phyloP scores from a whole-genome alignment of 2,113 vertebrate species.

The Bucco capensis region DNA sequence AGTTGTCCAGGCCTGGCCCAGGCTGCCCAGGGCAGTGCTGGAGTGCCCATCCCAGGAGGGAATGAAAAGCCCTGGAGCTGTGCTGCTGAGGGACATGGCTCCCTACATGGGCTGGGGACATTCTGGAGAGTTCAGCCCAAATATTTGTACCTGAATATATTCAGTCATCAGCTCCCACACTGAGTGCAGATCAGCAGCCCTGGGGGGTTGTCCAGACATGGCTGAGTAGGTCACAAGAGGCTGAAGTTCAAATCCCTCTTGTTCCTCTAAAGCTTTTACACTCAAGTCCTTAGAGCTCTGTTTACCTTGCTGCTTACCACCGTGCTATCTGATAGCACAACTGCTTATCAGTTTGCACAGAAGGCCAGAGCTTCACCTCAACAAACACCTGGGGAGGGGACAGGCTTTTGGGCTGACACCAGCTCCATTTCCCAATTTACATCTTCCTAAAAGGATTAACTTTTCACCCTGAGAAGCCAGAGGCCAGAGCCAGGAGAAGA shows the following conservation, averaged over 20 bases:
- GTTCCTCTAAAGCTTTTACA: not conserved
- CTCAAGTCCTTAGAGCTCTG: not conserved
- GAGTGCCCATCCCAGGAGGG: too few species aligned
- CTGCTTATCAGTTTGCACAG: not conserved
- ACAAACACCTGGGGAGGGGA: not conserved
- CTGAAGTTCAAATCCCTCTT: not conserved
- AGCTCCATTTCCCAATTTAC: not conserved
- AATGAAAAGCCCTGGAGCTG: too few species aligned
- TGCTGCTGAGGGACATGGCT: too few species aligned
- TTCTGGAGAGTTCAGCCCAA: not conserved
- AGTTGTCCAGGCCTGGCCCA: too few species aligned
- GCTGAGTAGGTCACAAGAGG: rapidly evolving
- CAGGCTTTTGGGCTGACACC: not conserved
- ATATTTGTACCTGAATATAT: not conserved
- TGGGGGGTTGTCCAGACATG: not conserved
- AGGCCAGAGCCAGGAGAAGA: not conserved
- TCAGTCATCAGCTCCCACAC: rapidly evolving
- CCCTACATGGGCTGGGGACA: rapidly evolving
- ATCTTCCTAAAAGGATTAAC: slow-evolving; percentile 57
- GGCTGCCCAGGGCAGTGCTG: too few species aligned
- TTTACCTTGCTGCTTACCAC: not conserved
- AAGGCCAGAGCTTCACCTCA: not conserved
- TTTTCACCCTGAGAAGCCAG: not conserved
- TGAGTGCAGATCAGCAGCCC: rapidly evolving
- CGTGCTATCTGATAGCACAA: not conserved